phyloP scores from a whole-genome alignment of 1,140 invertebrate genomes.

The Hylaeus volcanicus region DNA sequence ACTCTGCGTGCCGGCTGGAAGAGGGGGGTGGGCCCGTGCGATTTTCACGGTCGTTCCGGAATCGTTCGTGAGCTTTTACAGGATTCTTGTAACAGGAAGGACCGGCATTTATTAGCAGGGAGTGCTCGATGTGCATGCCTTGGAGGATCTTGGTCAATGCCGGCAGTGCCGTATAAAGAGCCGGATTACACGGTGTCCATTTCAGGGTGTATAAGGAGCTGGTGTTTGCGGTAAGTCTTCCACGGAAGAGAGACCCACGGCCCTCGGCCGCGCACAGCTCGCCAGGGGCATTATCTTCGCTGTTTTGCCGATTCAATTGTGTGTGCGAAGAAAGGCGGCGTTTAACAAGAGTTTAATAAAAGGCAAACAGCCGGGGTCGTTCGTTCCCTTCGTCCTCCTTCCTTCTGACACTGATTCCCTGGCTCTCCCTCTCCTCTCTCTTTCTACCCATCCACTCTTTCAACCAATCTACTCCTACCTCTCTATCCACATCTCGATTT shows the following conservation, averaged over 20 bases:
- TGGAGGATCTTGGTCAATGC: slow-evolving; percentile 44
- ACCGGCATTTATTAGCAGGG: slow-evolving; percentile 31
- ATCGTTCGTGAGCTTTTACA: not conserved
- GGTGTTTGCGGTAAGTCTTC: slow-evolving; percentile 64
- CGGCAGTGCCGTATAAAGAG: slow-evolving; percentile 55
- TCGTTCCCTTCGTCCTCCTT: slow-evolving; percentile 19
- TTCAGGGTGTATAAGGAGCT: slow-evolving; percentile 68
- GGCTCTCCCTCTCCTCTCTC: slow-evolving; percentile 4
- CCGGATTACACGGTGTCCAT: slow-evolving; percentile 77
- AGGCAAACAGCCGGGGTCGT: slow-evolving; percentile 75
- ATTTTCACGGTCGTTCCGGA: slow-evolving; percentile 48
- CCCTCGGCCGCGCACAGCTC: slow-evolving; percentile 49
- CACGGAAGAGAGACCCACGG: slow-evolving; percentile 3
- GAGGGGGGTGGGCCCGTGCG: slow-evolving; percentile 12
- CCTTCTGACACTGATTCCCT: not conserved
- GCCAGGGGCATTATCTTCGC: slow-evolving; percentile 74
- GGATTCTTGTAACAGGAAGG: too few species aligned
- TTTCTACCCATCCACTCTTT: not conserved
- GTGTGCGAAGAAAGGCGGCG: slow-evolving; percentile 77
- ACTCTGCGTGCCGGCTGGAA: slow-evolving; percentile 22
- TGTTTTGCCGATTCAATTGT: slow-evolving; percentile 80
- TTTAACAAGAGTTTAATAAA: slow-evolving; percentile 82
- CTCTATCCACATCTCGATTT: too few species aligned
- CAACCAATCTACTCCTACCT: too few species aligned
- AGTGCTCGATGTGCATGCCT: slow-evolving; percentile 38